Conservation (phyloP, 2,797 vertebrate species). For the Lutjanus argentimaculatus region DNA sequence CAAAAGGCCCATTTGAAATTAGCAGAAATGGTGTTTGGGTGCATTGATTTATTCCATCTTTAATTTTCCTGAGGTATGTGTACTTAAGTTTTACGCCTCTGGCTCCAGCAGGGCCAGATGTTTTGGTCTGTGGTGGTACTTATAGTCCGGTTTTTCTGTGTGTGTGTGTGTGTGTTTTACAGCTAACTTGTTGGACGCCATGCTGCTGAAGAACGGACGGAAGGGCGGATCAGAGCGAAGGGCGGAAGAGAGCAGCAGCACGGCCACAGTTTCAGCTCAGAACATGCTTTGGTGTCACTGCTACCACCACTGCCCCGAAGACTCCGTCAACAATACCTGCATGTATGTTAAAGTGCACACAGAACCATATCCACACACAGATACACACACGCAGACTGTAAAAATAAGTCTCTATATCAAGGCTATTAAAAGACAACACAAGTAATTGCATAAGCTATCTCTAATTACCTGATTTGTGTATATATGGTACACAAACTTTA, state of each 20-base stretch:
- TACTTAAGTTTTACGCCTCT: conserved; percentile 41
- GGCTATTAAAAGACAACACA: conserved; percentile 8
- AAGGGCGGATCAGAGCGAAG: conserved; percentile 87
- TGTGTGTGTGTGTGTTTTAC: conserved; percentile 13
- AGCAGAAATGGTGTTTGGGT: conserved; percentile 31
- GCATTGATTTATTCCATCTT: conserved; percentile 48
- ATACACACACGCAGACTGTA: not conserved
- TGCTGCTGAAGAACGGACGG: conserved; percentile 91
- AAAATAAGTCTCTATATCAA: not conserved
- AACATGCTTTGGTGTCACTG: conserved; percentile 93
- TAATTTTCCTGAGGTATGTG: conserved; percentile 33
- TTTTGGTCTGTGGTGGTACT: conserved; percentile 15
- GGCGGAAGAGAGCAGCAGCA: conserved; percentile 85
- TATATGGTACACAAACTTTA: conserved; percentile 24
- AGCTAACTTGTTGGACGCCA: conserved; percentile 90
- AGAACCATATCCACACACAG: not conserved
- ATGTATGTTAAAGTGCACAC: conserved; percentile 83
- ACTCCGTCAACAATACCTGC: conserved; percentile 96
- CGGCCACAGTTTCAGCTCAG: conserved; percentile 81
- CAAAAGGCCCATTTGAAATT: conserved; percentile 30
- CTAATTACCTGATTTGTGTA: conserved; percentile 25
- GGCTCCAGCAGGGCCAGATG: conserved; percentile 26
- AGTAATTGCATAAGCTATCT: conserved; percentile 1
- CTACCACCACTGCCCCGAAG: conserved; percentile 95
- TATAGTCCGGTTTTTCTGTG: not conserved